Percentiles rank a stretch among this genome's conserved stretches.
These are phyloP conservation scores for Trogon melanurus DNA, from an alignment of 2,113 vertebrate species.

Conservation along the genomic window DNA sequence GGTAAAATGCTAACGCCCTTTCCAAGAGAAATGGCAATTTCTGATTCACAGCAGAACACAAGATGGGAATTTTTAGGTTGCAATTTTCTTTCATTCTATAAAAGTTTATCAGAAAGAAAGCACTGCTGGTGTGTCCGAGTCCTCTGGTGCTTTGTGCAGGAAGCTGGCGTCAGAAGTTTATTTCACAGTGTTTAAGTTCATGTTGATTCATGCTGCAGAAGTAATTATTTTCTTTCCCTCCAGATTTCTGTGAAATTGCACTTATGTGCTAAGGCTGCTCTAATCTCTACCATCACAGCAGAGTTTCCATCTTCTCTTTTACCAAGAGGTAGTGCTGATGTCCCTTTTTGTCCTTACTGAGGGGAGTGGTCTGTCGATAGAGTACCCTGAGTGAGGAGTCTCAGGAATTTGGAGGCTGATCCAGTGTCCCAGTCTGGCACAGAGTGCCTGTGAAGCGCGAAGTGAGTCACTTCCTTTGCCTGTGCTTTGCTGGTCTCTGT, in stretches of 20 bases:
- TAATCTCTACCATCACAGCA: neutral
- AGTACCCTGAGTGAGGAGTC: fast-evolving
- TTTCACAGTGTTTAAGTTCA: neutral
- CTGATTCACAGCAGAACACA: neutral
- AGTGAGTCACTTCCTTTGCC: fast-evolving
- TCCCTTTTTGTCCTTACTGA: too few species aligned
- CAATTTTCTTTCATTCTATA: neutral
- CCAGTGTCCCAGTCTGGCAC: neutral
- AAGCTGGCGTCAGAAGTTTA: neutral
- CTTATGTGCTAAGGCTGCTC: neutral
- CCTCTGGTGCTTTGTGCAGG: neutral
- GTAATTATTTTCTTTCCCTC: neutral
- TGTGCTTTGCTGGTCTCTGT: neutral
- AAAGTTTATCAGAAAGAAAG: neutral
- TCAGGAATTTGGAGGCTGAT: neutral
- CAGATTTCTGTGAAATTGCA: neutral
- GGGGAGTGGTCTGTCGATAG: neutral
- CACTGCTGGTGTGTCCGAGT: neutral
- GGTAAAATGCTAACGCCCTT: neutral
- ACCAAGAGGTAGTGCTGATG: neutral
- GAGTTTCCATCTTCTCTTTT: fast-evolving
- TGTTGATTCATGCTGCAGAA: neutral
- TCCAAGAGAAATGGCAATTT: neutral
- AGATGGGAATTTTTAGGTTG: neutral
- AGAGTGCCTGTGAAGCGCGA: neutral